A percentile compares a stretch with the other conserved stretches of the same genome.
Conservation (phyloP, 2,113 vertebrate genomes). For the Prunella himalayana region DNA sequence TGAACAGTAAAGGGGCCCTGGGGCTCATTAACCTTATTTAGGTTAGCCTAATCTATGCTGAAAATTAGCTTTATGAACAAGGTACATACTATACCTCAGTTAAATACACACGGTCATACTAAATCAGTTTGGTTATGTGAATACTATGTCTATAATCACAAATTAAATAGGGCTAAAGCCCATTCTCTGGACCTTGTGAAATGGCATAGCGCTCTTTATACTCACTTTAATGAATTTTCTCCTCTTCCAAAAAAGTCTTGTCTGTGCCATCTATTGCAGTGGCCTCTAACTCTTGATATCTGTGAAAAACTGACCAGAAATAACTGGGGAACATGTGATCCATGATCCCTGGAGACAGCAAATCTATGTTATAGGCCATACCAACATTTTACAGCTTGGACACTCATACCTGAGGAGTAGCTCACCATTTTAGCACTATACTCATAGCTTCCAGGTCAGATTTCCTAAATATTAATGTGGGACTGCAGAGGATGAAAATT, state of each 20-base stretch:
- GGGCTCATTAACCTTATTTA: background rate
- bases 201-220: background rate
- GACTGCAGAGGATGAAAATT: background rate
- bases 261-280: background rate
- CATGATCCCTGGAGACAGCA: background rate
- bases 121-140: background rate
- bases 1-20: background rate
- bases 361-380: background rate
- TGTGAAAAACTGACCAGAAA: background rate
- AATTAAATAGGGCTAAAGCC: background rate
- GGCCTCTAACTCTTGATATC: background rate
- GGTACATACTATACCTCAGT: background rate
- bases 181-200: background rate
- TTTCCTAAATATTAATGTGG: background rate
- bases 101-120: background rate
- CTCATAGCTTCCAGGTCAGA: background rate
- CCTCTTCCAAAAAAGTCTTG: background rate
- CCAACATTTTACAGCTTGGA: background rate
- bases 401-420: accelerated
- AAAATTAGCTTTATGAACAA: background rate
- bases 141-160: background rate
- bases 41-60: background rate
- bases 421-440: background rate
- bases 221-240: background rate
- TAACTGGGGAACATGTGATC: background rate